Evolutionary conservation across 2,888 invertebrate species (phyloP).

Genomic region (Argyresthia goedartella): DNA sequence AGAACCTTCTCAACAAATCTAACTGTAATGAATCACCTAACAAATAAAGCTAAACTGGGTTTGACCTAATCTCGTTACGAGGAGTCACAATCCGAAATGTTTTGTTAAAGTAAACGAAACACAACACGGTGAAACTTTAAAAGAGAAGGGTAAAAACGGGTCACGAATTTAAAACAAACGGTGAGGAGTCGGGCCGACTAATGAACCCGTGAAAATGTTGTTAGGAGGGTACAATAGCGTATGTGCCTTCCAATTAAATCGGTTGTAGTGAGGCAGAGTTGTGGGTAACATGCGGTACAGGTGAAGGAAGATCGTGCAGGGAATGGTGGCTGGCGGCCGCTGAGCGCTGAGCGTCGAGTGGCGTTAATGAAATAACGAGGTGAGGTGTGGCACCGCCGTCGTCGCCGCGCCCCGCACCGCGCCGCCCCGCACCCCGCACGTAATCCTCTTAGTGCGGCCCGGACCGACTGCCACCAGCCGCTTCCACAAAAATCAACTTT

Average conservation of each 20-base stretch:
- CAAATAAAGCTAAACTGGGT: neutral
- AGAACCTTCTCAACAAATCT: conserved; percentile 2
- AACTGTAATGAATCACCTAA: conserved; percentile 4
- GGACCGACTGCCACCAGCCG: conserved; percentile 6
- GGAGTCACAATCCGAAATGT: conserved; percentile 2
- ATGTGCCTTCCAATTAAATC: conserved; percentile 1
- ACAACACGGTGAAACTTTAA: conserved; percentile 11
- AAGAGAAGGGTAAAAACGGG: conserved; percentile 32
- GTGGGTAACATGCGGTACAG: neutral
- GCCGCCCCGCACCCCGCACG: conserved; percentile 7
- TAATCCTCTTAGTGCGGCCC: conserved; percentile 15
- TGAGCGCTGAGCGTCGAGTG: neutral
- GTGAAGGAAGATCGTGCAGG: neutral
- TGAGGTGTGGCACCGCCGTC: conserved; percentile 5
- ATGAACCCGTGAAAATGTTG: conserved; percentile 46
- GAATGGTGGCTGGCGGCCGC: neutral
- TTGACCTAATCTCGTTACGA: neutral
- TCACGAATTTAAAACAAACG: conserved; percentile 46
- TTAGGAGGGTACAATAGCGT: neutral
- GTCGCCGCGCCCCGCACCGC: conserved; percentile 6
- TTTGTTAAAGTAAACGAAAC: conserved; percentile 2
- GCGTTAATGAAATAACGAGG: conserved; percentile 18
- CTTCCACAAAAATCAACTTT: conserved; percentile 7
- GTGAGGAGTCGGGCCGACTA: conserved; percentile 45
- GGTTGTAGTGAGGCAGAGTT: neutral